These are phyloP conservation scores for Scaptomyza graminum DNA, from an alignment of 1,140 invertebrate genomes.

Conservation along the genomic window DNA sequence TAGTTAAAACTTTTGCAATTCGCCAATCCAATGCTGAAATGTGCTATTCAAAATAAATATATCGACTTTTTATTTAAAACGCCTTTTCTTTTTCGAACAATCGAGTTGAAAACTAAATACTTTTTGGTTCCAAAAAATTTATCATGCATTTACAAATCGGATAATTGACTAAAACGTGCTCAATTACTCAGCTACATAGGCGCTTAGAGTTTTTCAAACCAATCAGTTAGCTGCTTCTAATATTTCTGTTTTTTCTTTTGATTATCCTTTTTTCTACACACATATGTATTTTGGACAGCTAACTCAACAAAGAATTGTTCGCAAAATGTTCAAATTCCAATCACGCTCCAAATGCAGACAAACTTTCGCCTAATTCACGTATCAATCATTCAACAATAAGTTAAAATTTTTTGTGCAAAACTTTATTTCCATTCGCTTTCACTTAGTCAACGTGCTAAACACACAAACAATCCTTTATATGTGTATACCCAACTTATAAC, in stretches of 20 bases:
- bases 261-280: background rate
- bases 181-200: conserved; percentile 24
- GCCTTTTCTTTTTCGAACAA: too few relatives aligned
- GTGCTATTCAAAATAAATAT: conserved; percentile 8
- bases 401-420: conserved; percentile 42
- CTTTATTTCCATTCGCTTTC: conserved; percentile 49
- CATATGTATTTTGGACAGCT: conserved; percentile 31
- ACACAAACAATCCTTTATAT: conserved; percentile 14
- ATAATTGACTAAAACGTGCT: conserved; percentile 49
- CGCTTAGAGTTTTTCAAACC: background rate
- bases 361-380: conserved; percentile 53
- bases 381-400: conserved; percentile 47
- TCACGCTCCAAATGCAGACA: conserved; percentile 38
- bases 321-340: conserved; percentile 42
- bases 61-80: too few relatives aligned
- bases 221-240: conserved; percentile 7
- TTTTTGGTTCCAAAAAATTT: background rate
- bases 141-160: conserved; percentile 27
- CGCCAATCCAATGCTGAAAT: background rate
- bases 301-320: conserved; percentile 36
- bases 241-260: background rate
- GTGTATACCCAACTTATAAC: conserved; percentile 27
- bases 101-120: too few relatives aligned
- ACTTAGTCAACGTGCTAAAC: conserved; percentile 51
- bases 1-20: background rate